These are phyloP conservation scores for Apodemus speciosus DNA, from an alignment of 2,113 vertebrate species.

Conservation along the genomic window DNA sequence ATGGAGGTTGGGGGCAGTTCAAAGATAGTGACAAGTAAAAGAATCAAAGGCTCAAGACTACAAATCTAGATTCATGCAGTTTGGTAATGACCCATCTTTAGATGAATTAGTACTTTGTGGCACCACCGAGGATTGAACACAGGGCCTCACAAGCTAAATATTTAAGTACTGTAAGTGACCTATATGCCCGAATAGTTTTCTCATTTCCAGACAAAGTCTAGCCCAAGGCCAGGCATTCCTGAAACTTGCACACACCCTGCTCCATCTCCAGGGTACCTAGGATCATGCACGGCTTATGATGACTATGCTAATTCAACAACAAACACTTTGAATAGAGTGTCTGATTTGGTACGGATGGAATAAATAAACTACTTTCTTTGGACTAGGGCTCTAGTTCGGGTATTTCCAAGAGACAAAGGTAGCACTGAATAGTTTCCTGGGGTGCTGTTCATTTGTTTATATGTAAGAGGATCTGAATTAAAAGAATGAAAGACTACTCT, in stretches of 20 bases:
- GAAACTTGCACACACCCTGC: background rate
- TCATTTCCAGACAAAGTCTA: background rate
- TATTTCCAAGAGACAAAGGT: conserved; percentile 48
- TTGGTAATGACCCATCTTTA: conserved; percentile 24
- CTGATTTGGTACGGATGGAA: conserved; percentile 35
- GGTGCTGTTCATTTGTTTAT: background rate
- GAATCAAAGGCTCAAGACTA: background rate
- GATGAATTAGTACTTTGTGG: conserved; percentile 5
- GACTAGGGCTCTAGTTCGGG: conserved; percentile 11
- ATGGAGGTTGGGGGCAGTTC: background rate
- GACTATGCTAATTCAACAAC: background rate
- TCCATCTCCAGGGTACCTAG: background rate
- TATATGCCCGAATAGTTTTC: background rate
- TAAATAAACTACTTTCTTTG: background rate
- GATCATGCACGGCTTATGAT: background rate
- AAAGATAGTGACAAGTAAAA: background rate
- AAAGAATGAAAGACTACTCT: conserved; percentile 10
- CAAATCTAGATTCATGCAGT: background rate
- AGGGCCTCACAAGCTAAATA: background rate
- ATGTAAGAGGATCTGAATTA: conserved; percentile 21
- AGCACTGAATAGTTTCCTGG: background rate
- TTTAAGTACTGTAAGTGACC: background rate
- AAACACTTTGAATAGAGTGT: conserved; percentile 31
- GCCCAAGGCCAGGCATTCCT: background rate
- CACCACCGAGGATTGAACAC: background rate